phyloP scores from a whole-genome alignment of 2,113 vertebrate genomes.

The Stomatorhinus ivindoensis region DNA sequence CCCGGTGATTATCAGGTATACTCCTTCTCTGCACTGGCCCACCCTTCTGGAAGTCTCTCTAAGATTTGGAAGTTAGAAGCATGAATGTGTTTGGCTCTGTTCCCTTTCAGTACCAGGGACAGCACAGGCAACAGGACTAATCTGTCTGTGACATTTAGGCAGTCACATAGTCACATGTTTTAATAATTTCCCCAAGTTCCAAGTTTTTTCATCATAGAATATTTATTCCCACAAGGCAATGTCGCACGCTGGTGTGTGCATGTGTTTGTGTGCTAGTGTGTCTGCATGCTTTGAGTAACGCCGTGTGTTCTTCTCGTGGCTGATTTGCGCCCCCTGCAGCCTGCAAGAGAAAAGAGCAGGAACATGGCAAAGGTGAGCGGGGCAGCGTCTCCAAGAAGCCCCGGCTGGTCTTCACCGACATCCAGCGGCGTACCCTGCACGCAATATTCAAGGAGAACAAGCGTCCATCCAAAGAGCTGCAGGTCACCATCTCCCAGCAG shows the following conservation, averaged over 20 bases:
- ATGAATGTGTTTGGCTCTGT: neutral
- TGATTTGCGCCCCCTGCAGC: constrained; percentile 58
- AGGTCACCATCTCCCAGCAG: constrained; percentile 98
- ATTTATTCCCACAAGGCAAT: neutral
- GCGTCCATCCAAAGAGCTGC: constrained; percentile 97
- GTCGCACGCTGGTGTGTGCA: neutral
- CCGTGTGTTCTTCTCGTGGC: constrained; percentile 12
- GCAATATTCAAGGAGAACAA: constrained; percentile 99
- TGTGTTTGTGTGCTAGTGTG: neutral
- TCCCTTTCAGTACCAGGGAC: constrained; percentile 53
- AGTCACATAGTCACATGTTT: neutral
- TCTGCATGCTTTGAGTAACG: neutral
- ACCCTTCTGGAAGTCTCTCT: neutral
- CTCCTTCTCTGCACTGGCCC: neutral
- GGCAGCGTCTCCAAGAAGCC: constrained; percentile 88
- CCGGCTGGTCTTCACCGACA: constrained; percentile 94
- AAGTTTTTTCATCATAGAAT: neutral
- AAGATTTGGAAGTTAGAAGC: neutral
- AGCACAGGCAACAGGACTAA: constrained; percentile 26
- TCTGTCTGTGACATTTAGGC: neutral
- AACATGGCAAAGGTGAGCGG: constrained; percentile 71
- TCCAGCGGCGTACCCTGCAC: constrained; percentile 95
- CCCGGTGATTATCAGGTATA: neutral
- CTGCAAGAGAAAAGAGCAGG: constrained; percentile 96
- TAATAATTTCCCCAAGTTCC: neutral